Base-by-base conservation (phyloP, 2,888 invertebrate genomes). In the Hydraecia micacea region DNA sequence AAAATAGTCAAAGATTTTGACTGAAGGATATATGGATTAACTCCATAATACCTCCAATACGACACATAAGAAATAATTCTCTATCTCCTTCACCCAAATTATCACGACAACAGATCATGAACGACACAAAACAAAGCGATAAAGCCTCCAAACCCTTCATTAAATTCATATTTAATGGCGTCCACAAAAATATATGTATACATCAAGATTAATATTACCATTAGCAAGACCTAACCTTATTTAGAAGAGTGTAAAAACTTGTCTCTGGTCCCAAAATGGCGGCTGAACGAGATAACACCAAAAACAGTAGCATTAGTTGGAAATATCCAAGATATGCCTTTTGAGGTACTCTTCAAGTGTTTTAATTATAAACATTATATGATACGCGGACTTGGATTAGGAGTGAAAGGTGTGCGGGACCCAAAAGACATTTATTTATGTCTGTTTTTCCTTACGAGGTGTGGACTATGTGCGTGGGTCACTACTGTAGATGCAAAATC, bases 151-250 rank as follows among this genome's bases (percentile, higher is more conserved):
- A 75, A 76, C 63, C 75, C 66, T 77, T 79, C 77, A 88, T 86
- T 77, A 84, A 86, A 89, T 87, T 87, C 86, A 84, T 88, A 88
- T 88, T 85, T 88, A 83, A 81, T 77, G 75, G 66, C 66, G 71
- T 46, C 69, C 72, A 86, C 80, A 81, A 82, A 82, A 87, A 90
- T 84, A 83, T 78, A 79, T 86, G 86, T 75, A 88, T 83, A 91
- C 92, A 93, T 94, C 93, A 93, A 94, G 95, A 95, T 92, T 93
- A 93, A 94, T 93, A 92, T 94, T 93, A 91, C 92, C 93, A 93
- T 93, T 93, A 93, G 89, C 83, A 91, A 90, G 89, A 84, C 82
- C 86, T 78, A 80, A 77, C 94, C 94, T 86, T 93, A 92, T 94
- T 91, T 88, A 91, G 93, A 83, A 67, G 78, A 81, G 80, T 80